Base-by-base conservation (phyloP, 2,888 invertebrate species). In the Ichneumoninae sp. region DNA sequence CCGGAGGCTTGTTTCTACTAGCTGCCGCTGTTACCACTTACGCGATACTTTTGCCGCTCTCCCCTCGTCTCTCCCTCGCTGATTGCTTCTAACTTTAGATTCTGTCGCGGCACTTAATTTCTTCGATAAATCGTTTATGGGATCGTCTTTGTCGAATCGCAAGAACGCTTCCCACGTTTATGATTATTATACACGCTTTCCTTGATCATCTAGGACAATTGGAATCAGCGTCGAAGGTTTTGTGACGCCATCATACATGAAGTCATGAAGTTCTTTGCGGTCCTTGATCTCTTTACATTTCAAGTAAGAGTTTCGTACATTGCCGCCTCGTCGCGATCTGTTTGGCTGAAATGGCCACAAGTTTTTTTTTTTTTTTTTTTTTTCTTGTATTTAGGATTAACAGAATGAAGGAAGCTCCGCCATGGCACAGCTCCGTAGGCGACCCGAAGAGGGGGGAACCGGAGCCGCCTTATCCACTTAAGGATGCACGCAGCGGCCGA, bases 21-120 rank as follows among this genome's bases (percentile, higher is more conserved):
- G 70, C 65, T 22, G 69, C 71, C 69, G 60, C 81, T 52, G 75
- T 71, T 47, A 74, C 16, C 40, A 52, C 60, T 52, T 81, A 54
- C 68, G 30, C n/a, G 40, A 22, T 30, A 19, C 26, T 16, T 47
- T 22, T 33, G 30, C 50, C 8, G 22, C 47, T 57, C 71, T 36
- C 36, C 33, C n/a, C n/a, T 33, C 65, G 54, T 33, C 7, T 6
- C 60, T 60, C 33, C 79, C 22, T 50, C 68, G 54, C 66, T 60
- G 40, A 36, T 4, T 19, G 68, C 19, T 81, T 75, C 84, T 84
- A 80, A 84, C 62, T 80, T 80, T 80, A 80, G 72, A 80, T 8
- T 52, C 50, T 16, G 57, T 26, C 26, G 70, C 40, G 40, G 52
- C 33, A 47, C 0, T 30, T 13, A 50, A 78, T 36, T 71, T 26